Conservation (phyloP, 2,888 invertebrate species). For the Diloba caeruleocephala region DNA sequence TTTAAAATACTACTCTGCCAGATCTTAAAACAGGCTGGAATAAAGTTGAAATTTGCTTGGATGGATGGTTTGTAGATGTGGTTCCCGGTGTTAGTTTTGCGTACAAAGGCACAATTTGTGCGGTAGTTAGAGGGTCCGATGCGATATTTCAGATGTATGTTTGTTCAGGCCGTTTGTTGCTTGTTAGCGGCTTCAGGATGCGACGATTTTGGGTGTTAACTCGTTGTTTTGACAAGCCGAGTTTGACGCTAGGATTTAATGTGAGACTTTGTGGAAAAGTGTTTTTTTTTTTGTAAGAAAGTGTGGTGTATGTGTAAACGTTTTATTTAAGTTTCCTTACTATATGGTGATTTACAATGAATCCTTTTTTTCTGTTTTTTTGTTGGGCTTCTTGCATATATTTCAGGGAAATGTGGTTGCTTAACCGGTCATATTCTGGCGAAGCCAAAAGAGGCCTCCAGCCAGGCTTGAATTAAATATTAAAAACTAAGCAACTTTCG, state of each 20-base stretch:
- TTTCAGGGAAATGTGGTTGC: no score
- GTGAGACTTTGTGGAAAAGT: constrained; percentile 26
- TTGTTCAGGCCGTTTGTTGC: constrained; percentile 63
- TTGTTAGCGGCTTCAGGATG: constrained; percentile 54
- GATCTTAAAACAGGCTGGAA: not conserved
- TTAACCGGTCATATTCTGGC: no score
- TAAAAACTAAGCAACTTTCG: no score
- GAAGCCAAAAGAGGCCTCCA: no score
- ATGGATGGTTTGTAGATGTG: constrained; percentile 28
- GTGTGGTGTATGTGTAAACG: not conserved
- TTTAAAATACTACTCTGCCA: not conserved
- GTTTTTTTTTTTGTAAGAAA: constrained; percentile 1
- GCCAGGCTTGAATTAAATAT: no score
- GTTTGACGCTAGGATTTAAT: constrained; percentile 42
- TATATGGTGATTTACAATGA: no score
- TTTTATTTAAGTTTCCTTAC: no score
- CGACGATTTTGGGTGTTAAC: constrained; percentile 54
- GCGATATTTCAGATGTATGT: constrained; percentile 69
- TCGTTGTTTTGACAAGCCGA: constrained; percentile 53
- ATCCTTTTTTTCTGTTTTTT: no score
- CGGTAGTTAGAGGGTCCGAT: constrained; percentile 59
- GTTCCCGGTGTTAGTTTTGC: constrained; percentile 67
- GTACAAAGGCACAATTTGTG: constrained; percentile 68
- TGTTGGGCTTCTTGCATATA: no score
- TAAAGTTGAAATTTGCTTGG: constrained; percentile 38